phyloP scores from a whole-genome alignment of 2,113 vertebrate species.

The Peromyscus polionotus region DNA sequence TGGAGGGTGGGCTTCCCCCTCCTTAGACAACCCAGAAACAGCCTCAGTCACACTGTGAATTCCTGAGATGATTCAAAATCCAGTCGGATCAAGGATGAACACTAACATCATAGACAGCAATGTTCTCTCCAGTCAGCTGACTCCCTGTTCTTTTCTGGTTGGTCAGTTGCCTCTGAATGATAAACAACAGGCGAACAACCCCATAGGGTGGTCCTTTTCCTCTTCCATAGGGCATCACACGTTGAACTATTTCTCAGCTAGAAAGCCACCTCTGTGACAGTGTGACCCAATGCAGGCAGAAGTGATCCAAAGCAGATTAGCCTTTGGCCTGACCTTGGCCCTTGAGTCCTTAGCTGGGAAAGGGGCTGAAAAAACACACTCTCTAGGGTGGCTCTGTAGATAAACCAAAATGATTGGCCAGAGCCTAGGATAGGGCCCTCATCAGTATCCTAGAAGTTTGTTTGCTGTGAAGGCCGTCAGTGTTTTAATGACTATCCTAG shows the following conservation, averaged over 20 bases:
- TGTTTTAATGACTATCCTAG: not conserved
- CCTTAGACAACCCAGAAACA: not conserved
- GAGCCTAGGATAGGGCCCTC: fast-evolving
- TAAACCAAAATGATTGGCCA: fast-evolving
- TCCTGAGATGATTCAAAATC: not conserved
- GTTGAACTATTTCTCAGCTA: not conserved
- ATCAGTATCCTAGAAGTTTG: fast-evolving
- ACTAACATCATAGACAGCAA: not conserved
- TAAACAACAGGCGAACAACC: not conserved
- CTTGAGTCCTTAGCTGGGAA: not conserved
- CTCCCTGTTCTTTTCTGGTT: not conserved
- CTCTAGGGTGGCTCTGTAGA: not conserved
- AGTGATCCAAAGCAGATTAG: fast-evolving
- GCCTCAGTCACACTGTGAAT: not conserved
- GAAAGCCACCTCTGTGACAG: fast-evolving
- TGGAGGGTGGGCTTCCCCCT: not conserved
- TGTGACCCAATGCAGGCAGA: fast-evolving
- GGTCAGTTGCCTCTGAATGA: not conserved
- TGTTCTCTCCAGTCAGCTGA: no score
- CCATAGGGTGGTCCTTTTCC: fast-evolving
- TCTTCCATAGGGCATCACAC: fast-evolving
- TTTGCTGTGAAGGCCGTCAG: fast-evolving
- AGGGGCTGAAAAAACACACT: fast-evolving
- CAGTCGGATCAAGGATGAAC: not conserved
- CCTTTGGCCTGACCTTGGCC: not conserved